phyloP scores from a whole-genome alignment of 2,797 vertebrate species.

The Pempheris klunzingeri region DNA sequence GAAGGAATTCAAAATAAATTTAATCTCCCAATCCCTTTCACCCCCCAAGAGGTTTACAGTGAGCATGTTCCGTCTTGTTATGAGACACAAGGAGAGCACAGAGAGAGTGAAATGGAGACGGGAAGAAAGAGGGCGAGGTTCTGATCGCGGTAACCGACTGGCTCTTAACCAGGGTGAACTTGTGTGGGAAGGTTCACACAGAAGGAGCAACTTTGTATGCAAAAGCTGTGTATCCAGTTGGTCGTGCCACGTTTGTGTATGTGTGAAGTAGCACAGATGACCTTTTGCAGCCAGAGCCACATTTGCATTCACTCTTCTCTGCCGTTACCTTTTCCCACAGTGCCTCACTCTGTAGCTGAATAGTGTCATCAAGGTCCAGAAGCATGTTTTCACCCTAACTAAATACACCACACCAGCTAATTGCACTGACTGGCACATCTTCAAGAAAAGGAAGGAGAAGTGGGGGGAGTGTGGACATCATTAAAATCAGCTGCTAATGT shows the following conservation, averaged over 20 bases:
- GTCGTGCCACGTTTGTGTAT: conserved; percentile 23
- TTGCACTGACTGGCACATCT: conserved; percentile 37
- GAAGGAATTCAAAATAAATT: conserved; percentile 89
- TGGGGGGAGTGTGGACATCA: conserved; percentile 15
- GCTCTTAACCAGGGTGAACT: conserved; percentile 53
- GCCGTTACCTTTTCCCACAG: conserved; percentile 34
- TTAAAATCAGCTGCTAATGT: conserved; percentile 36
- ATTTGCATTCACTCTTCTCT: conserved; percentile 31
- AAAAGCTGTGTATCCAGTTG: conserved; percentile 7
- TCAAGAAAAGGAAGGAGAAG: conserved; percentile 27
- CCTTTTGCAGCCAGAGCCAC: conserved; percentile 28
- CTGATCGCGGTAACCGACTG: conserved; percentile 59
- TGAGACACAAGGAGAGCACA: conserved; percentile 74
- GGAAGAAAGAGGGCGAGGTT: conserved; percentile 60
- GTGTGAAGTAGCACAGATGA: conserved; percentile 22
- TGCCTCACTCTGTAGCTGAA: conserved; percentile 36
- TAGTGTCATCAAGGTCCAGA: conserved; percentile 22
- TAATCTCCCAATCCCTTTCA: conserved; percentile 85
- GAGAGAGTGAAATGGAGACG: conserved; percentile 72
- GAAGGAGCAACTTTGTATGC: conserved; percentile 32
- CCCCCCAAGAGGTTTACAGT: conserved; percentile 75
- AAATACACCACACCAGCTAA: conserved; percentile 33
- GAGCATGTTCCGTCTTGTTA: conserved; percentile 86
- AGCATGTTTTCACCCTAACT: conserved; percentile 34
- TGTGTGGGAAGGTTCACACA: conserved; percentile 52